Evolutionary conservation across 2,888 invertebrate genomes (phyloP).

Genomic region (Scelioninae gen. 2): DNA sequence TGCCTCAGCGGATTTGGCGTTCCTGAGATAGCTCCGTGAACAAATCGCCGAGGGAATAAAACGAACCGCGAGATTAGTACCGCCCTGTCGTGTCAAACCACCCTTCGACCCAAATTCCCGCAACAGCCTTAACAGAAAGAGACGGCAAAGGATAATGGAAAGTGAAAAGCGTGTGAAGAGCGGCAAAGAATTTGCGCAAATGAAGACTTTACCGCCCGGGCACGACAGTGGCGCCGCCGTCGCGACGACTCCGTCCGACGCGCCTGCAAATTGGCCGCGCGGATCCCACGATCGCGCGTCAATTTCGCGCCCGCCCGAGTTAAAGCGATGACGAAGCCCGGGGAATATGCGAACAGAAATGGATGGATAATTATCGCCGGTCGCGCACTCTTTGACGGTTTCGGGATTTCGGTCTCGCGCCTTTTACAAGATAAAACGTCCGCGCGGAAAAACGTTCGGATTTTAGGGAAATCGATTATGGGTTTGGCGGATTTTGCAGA

Average conservation of each 20-base stretch:
- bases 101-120: conserved; percentile 59
- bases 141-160: conserved; percentile 53
- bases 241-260: conserved; percentile 10
- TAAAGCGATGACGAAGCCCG: conserved; percentile 5
- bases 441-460: neutral
- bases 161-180: conserved; percentile 48
- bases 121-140: conserved; percentile 43
- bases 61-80: conserved; percentile 68
- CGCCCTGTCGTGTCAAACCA: conserved; percentile 58
- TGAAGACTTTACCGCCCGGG: conserved; percentile 36
- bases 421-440: neutral
- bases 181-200: conserved; percentile 34
- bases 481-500: too few relatives aligned
- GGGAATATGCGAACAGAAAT: neutral
- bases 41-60: conserved; percentile 69
- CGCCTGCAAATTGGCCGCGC: conserved; percentile 32
- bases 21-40: conserved; percentile 64
- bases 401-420: neutral
- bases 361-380: conserved; percentile 15
- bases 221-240: conserved; percentile 9
- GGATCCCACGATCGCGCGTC: conserved; percentile 11
- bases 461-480: neutral
- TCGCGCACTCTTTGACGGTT: conserved; percentile 5
- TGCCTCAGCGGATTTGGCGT: conserved; percentile 69
- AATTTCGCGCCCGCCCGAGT: conserved; percentile 18